A percentile compares a stretch with the other conserved stretches of the same genome.
Conservation (phyloP, 2,113 vertebrate species). For the Notiomystis cincta region DNA sequence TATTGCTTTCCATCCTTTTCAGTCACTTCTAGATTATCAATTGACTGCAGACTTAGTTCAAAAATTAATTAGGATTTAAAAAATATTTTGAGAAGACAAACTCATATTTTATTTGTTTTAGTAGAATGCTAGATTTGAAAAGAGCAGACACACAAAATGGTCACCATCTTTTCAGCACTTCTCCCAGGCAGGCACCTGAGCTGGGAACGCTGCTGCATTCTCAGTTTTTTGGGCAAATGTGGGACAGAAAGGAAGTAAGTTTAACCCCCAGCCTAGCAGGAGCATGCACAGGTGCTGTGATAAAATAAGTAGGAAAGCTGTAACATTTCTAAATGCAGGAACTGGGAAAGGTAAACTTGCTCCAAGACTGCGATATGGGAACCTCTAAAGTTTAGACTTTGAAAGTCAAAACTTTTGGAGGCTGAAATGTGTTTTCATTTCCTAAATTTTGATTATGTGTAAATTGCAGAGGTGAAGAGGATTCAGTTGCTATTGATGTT, state of each 20-base stretch:
- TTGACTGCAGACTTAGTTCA: neutral
- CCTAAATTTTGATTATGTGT: neutral
- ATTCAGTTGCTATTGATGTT: neutral
- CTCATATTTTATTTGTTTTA: neutral
- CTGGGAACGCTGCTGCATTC: fast-evolving
- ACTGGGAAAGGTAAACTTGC: neutral
- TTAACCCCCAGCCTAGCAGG: neutral
- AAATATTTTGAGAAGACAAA: neutral
- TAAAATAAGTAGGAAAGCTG: neutral
- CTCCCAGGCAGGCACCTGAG: neutral
- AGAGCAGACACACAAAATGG: neutral
- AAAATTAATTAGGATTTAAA: neutral
- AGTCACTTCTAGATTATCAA: neutral
- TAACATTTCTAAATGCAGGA: neutral
- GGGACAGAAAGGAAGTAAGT: neutral
- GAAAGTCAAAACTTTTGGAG: neutral
- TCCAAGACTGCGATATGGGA: neutral
- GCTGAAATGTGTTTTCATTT: neutral
- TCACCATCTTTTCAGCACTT: neutral
- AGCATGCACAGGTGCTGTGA: neutral
- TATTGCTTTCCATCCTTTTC: neutral
- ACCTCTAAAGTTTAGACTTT: neutral
- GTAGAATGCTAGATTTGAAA: neutral
- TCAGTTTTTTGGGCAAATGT: neutral
- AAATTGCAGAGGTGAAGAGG: neutral